phyloP scores from a whole-genome alignment of 2,888 invertebrate species.

The Idaea aversata region DNA sequence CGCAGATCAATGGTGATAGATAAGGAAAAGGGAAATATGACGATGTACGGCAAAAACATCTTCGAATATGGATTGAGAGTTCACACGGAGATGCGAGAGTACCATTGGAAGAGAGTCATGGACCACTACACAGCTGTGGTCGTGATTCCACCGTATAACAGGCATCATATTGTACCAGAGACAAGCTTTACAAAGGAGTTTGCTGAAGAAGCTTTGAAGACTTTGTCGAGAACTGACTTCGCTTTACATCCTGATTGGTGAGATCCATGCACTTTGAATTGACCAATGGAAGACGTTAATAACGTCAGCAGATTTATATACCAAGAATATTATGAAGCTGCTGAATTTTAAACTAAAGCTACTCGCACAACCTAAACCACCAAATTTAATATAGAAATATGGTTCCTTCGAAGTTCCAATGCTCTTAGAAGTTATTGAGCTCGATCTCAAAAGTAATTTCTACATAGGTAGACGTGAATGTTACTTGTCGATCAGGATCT shows the following conservation, averaged over 20 bases:
- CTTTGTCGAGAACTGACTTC: constrained; percentile 56
- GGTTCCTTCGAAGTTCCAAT: too few species aligned
- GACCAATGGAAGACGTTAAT: too few species aligned
- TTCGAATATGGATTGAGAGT: constrained; percentile 64
- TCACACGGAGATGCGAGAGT: constrained; percentile 54
- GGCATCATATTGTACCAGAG: constrained; percentile 49
- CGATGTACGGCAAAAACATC: constrained; percentile 56
- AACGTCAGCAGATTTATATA: neutral
- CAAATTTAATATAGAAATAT: too few species aligned
- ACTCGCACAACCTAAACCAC: too few species aligned
- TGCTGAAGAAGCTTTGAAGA: constrained; percentile 53
- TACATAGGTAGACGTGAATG: too few species aligned
- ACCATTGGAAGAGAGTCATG: constrained; percentile 62
- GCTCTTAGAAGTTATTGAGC: too few species aligned
- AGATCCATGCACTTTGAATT: constrained; percentile 8
- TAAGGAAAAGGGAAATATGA: constrained; percentile 47
- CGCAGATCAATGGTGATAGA: constrained; percentile 56
- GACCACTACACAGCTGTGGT: constrained; percentile 68
- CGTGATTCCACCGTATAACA: constrained; percentile 53
- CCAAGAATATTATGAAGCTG: too few species aligned
- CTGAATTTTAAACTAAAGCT: too few species aligned
- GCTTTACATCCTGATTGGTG: constrained; percentile 71
- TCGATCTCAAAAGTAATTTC: too few species aligned
- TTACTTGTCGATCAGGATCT: too few species aligned
- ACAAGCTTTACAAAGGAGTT: constrained; percentile 52